Evolutionary conservation across 2,113 vertebrate genomes (phyloP).

Genomic region (Melanotaenia duboulayi): DNA sequence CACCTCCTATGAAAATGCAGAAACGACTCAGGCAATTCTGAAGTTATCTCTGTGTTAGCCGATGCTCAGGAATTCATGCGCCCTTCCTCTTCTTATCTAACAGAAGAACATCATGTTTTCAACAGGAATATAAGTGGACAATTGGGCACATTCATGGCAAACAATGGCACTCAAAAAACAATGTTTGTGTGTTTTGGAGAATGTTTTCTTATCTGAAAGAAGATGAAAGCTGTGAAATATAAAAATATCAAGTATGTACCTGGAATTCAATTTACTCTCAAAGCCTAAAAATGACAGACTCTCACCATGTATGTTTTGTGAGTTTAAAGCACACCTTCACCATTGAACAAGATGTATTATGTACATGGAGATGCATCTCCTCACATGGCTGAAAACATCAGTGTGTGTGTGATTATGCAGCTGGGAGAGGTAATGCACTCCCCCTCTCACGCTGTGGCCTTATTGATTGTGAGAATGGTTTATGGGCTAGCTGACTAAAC

Average conservation of each 20-base stretch:
- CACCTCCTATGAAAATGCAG: slow-evolving; percentile 47
- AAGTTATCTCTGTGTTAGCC: slow-evolving; percentile 10
- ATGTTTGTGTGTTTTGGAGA: not conserved
- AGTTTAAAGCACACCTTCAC: not conserved
- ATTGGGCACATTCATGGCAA: not conserved
- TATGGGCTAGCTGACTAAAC: slow-evolving; percentile 49
- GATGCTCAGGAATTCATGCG: slow-evolving; percentile 8
- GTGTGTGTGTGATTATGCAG: slow-evolving; percentile 24
- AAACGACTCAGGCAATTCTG: slow-evolving; percentile 24
- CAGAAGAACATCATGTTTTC: slow-evolving; percentile 6
- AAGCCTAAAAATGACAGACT: not conserved
- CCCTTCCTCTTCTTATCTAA: slow-evolving; percentile 18
- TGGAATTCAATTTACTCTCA: slow-evolving; percentile 4
- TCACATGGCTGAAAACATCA: slow-evolving; percentile 6
- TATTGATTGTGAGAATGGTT: slow-evolving; percentile 63
- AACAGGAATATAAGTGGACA: not conserved
- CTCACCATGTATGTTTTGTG: not conserved
- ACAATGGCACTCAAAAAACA: not conserved
- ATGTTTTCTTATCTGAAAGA: not conserved
- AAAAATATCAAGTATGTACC: not conserved
- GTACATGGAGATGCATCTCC: slow-evolving; percentile 8
- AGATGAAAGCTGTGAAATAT: not conserved
- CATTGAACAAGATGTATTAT: not conserved
- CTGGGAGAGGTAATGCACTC: slow-evolving; percentile 25
- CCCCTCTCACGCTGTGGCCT: slow-evolving; percentile 11